A percentile compares a stretch with the other conserved stretches of the same genome.
Evolutionary conservation across 2,113 vertebrate species (phyloP).

Genomic region (Pelmatolapia mariae): DNA sequence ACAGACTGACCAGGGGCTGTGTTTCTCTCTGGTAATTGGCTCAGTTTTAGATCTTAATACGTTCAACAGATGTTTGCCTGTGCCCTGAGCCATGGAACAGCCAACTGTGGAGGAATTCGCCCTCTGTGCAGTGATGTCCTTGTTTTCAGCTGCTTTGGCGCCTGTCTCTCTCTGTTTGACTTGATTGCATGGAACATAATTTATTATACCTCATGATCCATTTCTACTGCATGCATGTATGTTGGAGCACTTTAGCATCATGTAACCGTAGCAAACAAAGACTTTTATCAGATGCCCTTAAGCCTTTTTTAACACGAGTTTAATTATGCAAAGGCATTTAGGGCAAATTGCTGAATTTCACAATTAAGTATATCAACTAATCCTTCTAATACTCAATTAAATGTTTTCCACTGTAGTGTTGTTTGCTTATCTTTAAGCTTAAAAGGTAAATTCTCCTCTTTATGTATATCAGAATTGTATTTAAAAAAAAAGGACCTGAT

Average conservation of each 20-base stretch:
- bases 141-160: constrained; percentile 17
- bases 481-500: neutral
- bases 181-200: neutral
- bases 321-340: neutral
- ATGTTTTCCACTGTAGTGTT: neutral
- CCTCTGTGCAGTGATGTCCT: constrained; percentile 24
- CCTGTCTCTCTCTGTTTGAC: neutral
- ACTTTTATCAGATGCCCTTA: neutral
- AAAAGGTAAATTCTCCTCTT: neutral
- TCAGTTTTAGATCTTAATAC: constrained; percentile 48
- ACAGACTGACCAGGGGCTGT: constrained; percentile 47
- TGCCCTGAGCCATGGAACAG: constrained; percentile 37
- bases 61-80: constrained; percentile 61
- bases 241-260: neutral
- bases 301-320: neutral
- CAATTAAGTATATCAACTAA: neutral
- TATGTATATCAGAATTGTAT: neutral
- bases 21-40: constrained; percentile 57
- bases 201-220: neutral
- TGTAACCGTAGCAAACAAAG: neutral
- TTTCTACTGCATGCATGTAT: neutral
- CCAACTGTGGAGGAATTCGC: constrained; percentile 44
- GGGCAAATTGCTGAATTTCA: neutral
- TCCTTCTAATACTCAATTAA: neutral
- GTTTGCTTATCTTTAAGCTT: neutral